phyloP scores from a whole-genome alignment of 2,888 invertebrate genomes.

The Leuctra nigra region DNA sequence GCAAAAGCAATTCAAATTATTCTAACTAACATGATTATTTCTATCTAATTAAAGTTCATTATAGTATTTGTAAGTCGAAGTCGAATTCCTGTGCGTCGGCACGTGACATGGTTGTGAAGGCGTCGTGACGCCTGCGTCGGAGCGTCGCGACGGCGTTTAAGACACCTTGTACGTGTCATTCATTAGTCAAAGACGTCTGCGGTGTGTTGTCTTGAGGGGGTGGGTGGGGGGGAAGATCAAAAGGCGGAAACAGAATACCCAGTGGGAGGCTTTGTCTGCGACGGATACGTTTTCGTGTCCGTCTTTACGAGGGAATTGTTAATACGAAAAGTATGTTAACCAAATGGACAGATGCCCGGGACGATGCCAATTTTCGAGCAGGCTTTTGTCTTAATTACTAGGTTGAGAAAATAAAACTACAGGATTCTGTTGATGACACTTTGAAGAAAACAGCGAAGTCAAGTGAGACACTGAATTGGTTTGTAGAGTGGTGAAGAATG shows the following conservation, averaged over 20 bases:
- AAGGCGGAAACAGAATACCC: conserved; percentile 7
- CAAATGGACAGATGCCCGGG: background rate
- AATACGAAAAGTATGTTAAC: conserved; percentile 6
- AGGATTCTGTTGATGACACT: too few species aligned
- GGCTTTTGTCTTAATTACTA: background rate
- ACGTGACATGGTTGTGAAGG: too few species aligned
- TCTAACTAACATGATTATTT: too few species aligned
- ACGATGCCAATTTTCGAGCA: conserved; percentile 1
- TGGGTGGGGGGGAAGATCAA: background rate
- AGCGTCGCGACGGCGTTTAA: background rate
- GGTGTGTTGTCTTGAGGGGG: background rate
- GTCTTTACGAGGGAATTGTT: background rate
- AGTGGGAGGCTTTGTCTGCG: background rate
- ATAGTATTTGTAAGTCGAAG: too few species aligned
- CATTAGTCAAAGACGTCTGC: conserved; percentile 8
- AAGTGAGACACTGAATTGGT: too few species aligned
- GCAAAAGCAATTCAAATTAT: too few species aligned
- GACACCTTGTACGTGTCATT: conserved; percentile 11
- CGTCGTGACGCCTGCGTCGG: background rate
- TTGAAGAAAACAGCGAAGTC: too few species aligned
- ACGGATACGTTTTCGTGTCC: conserved; percentile 6
- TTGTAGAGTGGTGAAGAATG: too few species aligned
- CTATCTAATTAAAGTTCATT: too few species aligned
- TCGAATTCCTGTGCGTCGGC: too few species aligned
- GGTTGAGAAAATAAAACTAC: background rate